Evolutionary conservation across 2,888 invertebrate genomes (phyloP).

Genomic region (Philereme transversata): DNA sequence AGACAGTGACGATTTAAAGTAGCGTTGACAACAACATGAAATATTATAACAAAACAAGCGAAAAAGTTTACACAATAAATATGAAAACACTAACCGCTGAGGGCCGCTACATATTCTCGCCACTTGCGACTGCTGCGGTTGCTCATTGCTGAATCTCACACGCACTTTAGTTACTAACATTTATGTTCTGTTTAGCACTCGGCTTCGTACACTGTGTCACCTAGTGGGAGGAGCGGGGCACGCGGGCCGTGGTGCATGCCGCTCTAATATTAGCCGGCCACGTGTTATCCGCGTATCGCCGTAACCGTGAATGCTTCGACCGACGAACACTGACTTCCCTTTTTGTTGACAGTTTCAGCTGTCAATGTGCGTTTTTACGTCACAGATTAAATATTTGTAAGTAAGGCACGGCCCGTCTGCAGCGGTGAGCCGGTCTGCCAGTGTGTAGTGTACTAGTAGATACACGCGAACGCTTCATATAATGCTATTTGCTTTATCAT

Average conservation of each 20-base stretch:
- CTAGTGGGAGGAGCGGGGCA: slow-evolving; percentile 38
- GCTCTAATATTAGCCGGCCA: slow-evolving; percentile 73
- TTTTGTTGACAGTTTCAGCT: slow-evolving; percentile 75
- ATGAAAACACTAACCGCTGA: slow-evolving; percentile 73
- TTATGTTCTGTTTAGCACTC: slow-evolving; percentile 58
- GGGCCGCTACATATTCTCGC: slow-evolving; percentile 78
- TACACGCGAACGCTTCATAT: slow-evolving; percentile 45
- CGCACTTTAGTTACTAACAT: slow-evolving; percentile 69
- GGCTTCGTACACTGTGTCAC: slow-evolving; percentile 53
- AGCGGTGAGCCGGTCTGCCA: slow-evolving; percentile 55
- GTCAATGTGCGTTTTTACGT: slow-evolving; percentile 54
- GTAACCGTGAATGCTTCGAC: slow-evolving; percentile 68
- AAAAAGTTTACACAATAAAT: slow-evolving; percentile 36
- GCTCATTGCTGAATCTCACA: slow-evolving; percentile 66
- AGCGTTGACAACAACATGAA: too few relatives aligned
- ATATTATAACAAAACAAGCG: background rate
- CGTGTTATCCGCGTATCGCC: slow-evolving; percentile 73
- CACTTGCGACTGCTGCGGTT: slow-evolving; percentile 71
- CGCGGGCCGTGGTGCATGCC: slow-evolving; percentile 50
- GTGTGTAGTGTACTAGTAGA: slow-evolving; percentile 45
- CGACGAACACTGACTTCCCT: slow-evolving; percentile 52
- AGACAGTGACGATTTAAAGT: too few relatives aligned
- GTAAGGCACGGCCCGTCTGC: slow-evolving; percentile 42
- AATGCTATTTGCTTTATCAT: slow-evolving; percentile 67
- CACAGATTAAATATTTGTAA: slow-evolving; percentile 28